Evolutionary conservation across 2,797 vertebrate species (phyloP), one percentile per base, ranked within the genome.

Genomic region (Austrolebias charrua): DNA sequence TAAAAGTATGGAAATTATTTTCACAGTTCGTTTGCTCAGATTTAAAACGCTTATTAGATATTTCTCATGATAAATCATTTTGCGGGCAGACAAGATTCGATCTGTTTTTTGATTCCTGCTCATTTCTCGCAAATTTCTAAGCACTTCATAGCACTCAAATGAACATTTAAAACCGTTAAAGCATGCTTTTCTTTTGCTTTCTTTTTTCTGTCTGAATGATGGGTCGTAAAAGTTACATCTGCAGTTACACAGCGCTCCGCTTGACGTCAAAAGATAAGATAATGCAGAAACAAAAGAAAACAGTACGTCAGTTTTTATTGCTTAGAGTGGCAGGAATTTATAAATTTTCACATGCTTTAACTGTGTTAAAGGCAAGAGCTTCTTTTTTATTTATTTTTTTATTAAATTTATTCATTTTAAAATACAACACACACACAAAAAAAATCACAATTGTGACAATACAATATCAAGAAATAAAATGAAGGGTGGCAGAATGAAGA

Each of bases 231-330:
- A 65, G 65, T 65, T 50, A 24, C 29, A 42, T 53, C 42, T 19
- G 81, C 85, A 67, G 65, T 60, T 33, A 18, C 38, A 46, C 11
- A 6, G n/a, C 13, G 44, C 52, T 68, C 42, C 53, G 44, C 57
- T 56, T 48, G 35, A 44, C 40, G 16, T 16, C 6, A 10, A 13
- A 42, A 58, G 80, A 88, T 87, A 86, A 87, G 80, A 76, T 60
- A 68, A 5, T 2, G 28, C 33, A 14, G 62, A 71, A 78, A 80
- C 66, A 78, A 74, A 76, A 63, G 63, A 57, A 49, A 45, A 59
- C 1, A 19, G 29, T 29, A 2, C 15, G 1, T 16, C 15, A 20
- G 11, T 44, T 56, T 28, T 46, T 6, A 33, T 20, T 46, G 12
- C n/a, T 62, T 35, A 62, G 73, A 59, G 24, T 8, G 19, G 55